A percentile compares a stretch with the other conserved stretches of the same genome.
Conservation (phyloP, 2,113 vertebrate species). For the Felis chaus region DNA sequence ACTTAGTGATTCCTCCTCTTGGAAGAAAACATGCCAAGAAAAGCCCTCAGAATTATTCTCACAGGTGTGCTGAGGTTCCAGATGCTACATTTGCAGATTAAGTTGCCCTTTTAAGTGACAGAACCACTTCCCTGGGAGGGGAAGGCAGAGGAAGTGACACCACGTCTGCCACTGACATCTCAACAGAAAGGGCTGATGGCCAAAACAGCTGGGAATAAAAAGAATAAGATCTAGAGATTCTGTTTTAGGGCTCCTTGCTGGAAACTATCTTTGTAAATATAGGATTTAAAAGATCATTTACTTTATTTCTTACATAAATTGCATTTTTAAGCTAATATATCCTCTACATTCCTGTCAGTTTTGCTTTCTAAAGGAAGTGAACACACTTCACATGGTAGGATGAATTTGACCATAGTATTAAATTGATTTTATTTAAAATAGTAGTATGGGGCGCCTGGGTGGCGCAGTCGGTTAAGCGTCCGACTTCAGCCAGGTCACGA, state of each 20-base stretch:
- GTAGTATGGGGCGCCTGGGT: too few species aligned
- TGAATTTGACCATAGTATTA: neutral
- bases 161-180: fast-evolving
- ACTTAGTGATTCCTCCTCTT: neutral
- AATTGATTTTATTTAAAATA: neutral
- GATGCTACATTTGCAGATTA: neutral
- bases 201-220: neutral
- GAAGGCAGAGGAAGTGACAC: neutral
- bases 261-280: neutral
- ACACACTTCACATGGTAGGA: neutral
- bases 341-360: neutral
- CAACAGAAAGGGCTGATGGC: neutral
- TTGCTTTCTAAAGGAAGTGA: neutral
- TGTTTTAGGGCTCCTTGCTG: neutral
- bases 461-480: too few species aligned
- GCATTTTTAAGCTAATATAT: neutral
- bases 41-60: neutral
- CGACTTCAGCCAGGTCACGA: too few species aligned
- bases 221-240: neutral
- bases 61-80: neutral
- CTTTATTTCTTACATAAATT: neutral
- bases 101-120: neutral
- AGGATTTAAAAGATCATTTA: neutral
- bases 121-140: neutral
- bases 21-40: neutral